Evolutionary conservation across 2,888 invertebrate genomes (phyloP).

Genomic region (Cantharis rufa): DNA sequence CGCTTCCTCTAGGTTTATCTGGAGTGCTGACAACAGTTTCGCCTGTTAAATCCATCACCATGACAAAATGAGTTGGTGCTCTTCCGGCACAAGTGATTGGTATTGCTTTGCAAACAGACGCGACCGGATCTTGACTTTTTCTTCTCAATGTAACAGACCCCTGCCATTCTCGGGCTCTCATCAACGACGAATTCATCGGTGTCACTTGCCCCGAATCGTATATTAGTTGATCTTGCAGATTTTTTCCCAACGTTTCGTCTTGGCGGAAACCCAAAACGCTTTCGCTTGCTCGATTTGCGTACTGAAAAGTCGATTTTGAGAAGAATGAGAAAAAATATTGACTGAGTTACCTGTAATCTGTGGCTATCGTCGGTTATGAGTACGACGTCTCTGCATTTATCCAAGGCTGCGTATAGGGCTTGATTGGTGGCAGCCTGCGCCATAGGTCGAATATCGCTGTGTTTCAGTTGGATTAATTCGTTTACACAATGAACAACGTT

Average conservation of each 20-base stretch:
- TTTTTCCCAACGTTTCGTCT: slow-evolving; percentile 66
- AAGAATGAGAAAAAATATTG: background rate
- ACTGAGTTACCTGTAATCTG: slow-evolving; percentile 69
- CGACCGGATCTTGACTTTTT: slow-evolving; percentile 77
- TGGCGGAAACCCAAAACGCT: slow-evolving; percentile 75
- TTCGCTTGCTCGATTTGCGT: slow-evolving; percentile 86
- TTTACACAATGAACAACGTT: slow-evolving; percentile 65
- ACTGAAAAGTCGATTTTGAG: slow-evolving; percentile 62
- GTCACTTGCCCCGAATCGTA: slow-evolving; percentile 59
- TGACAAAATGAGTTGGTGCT: slow-evolving; percentile 64
- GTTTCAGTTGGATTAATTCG: slow-evolving; percentile 78
- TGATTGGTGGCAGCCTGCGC: slow-evolving; percentile 79
- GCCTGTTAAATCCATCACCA: slow-evolving; percentile 66
- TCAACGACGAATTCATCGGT: slow-evolving; percentile 65
- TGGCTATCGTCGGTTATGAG: slow-evolving; percentile 86
- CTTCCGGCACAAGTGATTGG: slow-evolving; percentile 72
- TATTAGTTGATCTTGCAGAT: slow-evolving; percentile 59
- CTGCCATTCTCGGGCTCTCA: slow-evolving; percentile 75
- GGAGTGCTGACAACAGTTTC: slow-evolving; percentile 40
- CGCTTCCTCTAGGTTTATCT: slow-evolving; percentile 71
- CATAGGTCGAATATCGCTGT: slow-evolving; percentile 75
- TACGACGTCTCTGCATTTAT: slow-evolving; percentile 83
- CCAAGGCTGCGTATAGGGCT: slow-evolving; percentile 83
- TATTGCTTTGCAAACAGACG: slow-evolving; percentile 74
- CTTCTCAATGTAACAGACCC: slow-evolving; percentile 73